Base-by-base conservation (phyloP, 2,888 invertebrate genomes). In the Carterocephalus palaemon region DNA sequence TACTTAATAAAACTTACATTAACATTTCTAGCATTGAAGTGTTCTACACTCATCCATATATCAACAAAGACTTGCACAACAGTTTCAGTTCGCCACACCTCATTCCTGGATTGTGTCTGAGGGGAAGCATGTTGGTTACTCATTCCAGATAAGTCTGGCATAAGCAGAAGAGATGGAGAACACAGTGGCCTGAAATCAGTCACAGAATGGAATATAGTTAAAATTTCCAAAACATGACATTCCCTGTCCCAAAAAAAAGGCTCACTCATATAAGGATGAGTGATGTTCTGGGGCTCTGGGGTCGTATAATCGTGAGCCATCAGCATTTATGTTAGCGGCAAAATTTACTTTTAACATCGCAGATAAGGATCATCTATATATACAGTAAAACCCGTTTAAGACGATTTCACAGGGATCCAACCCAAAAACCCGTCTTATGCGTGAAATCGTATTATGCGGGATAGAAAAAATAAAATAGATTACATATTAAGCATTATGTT, bases 41-140 rank as follows among this genome's bases (percentile, higher is more conserved):
- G 76, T 33, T 84, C 84, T 5, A 83, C 78, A 70, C 90, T 91
- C 67, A 96, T 80, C 95, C 95, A 96, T 60, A 94, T 90, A 67
- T 96, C 96, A 34, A 93, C 89, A 56, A 95, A 93, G 29, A 95
- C 91, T 68, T 94, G 93, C 24, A 95, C 76, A 4, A 96, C 90
- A 0, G 93, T 92, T 77, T 96, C 95, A 17, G 94, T 94, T 41
- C 95, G 88, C 95, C 95, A 96, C 6, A 93, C 91, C 73, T 94
- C 93, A 48, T 92, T 89, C 15, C 92, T 77, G 0, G 91, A 89
- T 57, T 91, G 90, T 46, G 88, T 84, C 53, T 90, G 89, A 16
- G 89, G 52, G 7, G 77, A 61, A 22, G 70, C 70, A 59, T 70
- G 83, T 60, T 69, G 77, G 42, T 73, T 79, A 52, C 62, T 86